Evolutionary conservation across 2,888 invertebrate species (phyloP).

Genomic region (Hermodice carunculata): DNA sequence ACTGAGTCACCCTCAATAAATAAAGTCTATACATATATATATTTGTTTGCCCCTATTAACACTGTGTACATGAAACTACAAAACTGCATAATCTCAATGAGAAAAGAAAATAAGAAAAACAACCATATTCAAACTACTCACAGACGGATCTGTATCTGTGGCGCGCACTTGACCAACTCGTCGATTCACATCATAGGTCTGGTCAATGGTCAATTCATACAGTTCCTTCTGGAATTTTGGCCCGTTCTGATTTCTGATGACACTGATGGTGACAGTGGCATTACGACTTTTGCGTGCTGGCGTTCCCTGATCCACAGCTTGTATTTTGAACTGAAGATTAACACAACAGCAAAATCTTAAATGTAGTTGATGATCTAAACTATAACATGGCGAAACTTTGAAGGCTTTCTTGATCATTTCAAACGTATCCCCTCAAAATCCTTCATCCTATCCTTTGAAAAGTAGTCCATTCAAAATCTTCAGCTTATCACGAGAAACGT

Average conservation of each 20-base stretch:
- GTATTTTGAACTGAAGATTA: slow-evolving; percentile 25
- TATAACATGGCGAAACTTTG: no score
- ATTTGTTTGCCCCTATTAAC: no score
- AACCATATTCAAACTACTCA: slow-evolving; percentile 31
- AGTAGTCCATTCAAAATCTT: no score
- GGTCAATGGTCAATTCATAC: slow-evolving; percentile 25
- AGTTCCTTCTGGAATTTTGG: slow-evolving; percentile 45
- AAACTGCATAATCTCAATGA: neutral
- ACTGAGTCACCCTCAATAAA: no score
- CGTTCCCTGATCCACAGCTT: slow-evolving; percentile 32
- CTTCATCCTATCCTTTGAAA: no score
- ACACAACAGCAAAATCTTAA: no score
- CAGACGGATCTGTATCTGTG: slow-evolving; percentile 51
- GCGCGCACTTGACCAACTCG: slow-evolving; percentile 48
- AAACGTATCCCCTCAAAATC: no score
- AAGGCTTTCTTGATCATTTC: no score
- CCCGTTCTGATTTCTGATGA: slow-evolving; percentile 52
- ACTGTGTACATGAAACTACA: no score
- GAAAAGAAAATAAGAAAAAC: neutral
- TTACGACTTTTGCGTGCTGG: slow-evolving; percentile 26
- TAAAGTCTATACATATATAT: no score
- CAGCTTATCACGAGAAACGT: no score
- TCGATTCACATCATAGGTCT: slow-evolving; percentile 47
- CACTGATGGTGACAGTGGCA: slow-evolving; percentile 49
- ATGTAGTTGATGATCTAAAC: no score